phyloP scores from a whole-genome alignment of 1,140 invertebrate species.

The Drosophila nigromelanica region DNA sequence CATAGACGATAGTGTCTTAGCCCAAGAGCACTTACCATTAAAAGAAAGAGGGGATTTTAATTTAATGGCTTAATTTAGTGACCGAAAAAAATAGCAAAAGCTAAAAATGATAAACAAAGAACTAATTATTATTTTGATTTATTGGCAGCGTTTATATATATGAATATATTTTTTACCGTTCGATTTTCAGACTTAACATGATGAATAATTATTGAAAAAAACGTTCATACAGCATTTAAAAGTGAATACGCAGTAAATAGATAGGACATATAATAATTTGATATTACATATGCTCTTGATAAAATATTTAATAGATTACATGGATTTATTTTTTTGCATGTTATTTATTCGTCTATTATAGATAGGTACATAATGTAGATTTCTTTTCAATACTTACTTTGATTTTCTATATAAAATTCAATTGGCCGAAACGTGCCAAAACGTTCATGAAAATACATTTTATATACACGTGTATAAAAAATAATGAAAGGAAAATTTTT shows the following conservation, averaged over 20 bases:
- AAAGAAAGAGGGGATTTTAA: background rate
- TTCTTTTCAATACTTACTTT: constrained; percentile 1
- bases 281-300: no score
- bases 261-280: no score
- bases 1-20: constrained; percentile 3
- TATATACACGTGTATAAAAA: background rate
- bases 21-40: constrained; percentile 11
- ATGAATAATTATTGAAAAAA: background rate
- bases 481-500: background rate
- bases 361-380: background rate
- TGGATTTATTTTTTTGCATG: background rate
- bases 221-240: no score
- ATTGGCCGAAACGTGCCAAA: background rate
- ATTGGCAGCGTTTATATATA: background rate
- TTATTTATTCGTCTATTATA: no score
- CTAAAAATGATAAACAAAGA: background rate
- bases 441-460: background rate
- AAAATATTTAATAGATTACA: background rate
- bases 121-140: background rate
- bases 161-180: no score
- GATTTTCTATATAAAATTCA: background rate
- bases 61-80: constrained; percentile 5
- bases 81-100: constrained; percentile 5
- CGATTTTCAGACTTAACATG: background rate
- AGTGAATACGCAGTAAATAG: no score